Conservation (phyloP, 2,888 invertebrate genomes). For the Balanococcus diminutus region DNA sequence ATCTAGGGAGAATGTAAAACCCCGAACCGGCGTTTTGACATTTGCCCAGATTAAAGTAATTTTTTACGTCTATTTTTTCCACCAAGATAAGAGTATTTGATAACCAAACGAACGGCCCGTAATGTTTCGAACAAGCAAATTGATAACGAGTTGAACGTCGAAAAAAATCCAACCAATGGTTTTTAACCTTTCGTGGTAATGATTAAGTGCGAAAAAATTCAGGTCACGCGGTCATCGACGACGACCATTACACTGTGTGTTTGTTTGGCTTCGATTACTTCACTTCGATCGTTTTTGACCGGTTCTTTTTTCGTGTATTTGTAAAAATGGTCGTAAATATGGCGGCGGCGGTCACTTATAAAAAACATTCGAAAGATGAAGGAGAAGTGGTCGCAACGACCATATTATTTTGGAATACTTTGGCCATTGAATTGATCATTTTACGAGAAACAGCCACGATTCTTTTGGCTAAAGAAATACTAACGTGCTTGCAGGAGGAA, state of each 20-base stretch:
- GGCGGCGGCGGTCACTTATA: not conserved
- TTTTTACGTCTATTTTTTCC: no score
- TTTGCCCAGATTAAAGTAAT: constrained; percentile 82
- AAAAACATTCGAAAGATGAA: not conserved
- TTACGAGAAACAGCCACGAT: not conserved
- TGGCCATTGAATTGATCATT: not conserved
- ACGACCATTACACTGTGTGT: not conserved
- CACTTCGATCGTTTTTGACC: not conserved
- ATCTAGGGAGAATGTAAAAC: constrained; percentile 31
- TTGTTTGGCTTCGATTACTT: not conserved
- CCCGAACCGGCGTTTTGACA: constrained; percentile 70
- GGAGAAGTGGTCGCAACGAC: not conserved
- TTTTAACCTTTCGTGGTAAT: not conserved
- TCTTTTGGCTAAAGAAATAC: not conserved
- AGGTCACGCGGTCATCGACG: not conserved
- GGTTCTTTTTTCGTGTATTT: no score
- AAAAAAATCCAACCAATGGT: not conserved
- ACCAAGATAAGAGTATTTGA: no score
- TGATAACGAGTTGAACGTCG: not conserved
- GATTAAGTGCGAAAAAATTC: not conserved
- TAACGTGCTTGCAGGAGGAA: constrained; percentile 67
- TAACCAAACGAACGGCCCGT: not conserved
- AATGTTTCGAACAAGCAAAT: not conserved
- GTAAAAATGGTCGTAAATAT: not conserved
- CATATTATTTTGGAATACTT: not conserved